phyloP scores from a whole-genome alignment of 2,888 invertebrate species.

The Nematopogon swammerdamellus region DNA sequence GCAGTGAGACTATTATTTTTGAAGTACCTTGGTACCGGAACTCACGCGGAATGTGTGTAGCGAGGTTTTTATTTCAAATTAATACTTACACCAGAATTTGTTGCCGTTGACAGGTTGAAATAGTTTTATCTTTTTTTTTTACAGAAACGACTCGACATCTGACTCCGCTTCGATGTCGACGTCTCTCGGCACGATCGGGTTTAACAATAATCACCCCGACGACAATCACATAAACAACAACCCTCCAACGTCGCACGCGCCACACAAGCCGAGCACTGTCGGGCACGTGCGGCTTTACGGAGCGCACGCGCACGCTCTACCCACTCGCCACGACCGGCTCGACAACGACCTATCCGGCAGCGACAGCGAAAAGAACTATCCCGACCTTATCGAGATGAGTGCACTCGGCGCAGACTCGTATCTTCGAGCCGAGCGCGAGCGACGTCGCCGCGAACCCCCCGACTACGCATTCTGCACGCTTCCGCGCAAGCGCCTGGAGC shows the following conservation, averaged over 20 bases:
- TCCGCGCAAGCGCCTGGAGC: slow-evolving; percentile 36
- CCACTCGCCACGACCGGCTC: slow-evolving; percentile 35
- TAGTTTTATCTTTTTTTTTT: slow-evolving; percentile 17
- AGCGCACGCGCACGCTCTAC: slow-evolving; percentile 11
- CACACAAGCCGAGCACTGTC: slow-evolving; percentile 35
- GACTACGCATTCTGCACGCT: slow-evolving; percentile 64
- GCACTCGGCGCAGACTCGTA: slow-evolving; percentile 38
- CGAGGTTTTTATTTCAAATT: too few species aligned
- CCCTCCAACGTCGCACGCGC: slow-evolving; percentile 27
- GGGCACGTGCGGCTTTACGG: slow-evolving; percentile 20
- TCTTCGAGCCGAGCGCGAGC: slow-evolving; percentile 20
- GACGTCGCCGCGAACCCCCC: slow-evolving; percentile 29
- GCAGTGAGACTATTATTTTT: too few species aligned
- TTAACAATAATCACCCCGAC: slow-evolving; percentile 36
- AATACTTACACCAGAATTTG: too few species aligned
- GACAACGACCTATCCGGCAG: slow-evolving; percentile 49
- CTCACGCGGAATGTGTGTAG: too few species aligned
- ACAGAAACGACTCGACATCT: slow-evolving; percentile 39
- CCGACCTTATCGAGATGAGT: slow-evolving; percentile 54
- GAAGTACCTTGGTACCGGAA: too few species aligned
- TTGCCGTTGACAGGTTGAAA: too few species aligned
- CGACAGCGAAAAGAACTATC: slow-evolving; percentile 54
- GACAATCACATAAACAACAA: slow-evolving; percentile 42
- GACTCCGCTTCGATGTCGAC: slow-evolving; percentile 58
- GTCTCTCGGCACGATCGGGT: slow-evolving; percentile 39